Evolutionary conservation across 2,888 invertebrate species (phyloP).

Genomic region (Octodonta nipae): DNA sequence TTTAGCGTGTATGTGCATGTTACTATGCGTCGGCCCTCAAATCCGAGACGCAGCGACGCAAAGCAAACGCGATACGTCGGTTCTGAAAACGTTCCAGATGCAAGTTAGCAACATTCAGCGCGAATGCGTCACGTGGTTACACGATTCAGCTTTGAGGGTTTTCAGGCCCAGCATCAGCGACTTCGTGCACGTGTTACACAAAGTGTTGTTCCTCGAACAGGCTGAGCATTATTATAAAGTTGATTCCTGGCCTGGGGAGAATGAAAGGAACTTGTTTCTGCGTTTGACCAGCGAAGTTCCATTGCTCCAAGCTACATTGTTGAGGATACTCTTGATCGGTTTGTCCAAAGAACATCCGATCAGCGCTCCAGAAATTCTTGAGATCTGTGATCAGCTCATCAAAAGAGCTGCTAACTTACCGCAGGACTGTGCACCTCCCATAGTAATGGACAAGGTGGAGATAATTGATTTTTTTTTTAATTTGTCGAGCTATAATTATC

Average conservation of each 20-base stretch:
- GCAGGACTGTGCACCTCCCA: slow-evolving; percentile 54
- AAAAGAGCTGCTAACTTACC: slow-evolving; percentile 71
- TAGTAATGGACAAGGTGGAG: slow-evolving; percentile 67
- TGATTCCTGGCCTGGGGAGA: slow-evolving; percentile 49
- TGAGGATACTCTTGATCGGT: slow-evolving; percentile 72
- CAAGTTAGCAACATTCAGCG: slow-evolving; percentile 56
- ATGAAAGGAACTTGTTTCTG: slow-evolving; percentile 64
- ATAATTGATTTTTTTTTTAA: slow-evolving; percentile 82
- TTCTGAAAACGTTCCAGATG: slow-evolving; percentile 36
- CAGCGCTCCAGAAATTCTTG: slow-evolving; percentile 68
- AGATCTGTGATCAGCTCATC: slow-evolving; percentile 72
- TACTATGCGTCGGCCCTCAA: slow-evolving; percentile 61
- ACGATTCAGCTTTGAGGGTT: slow-evolving; percentile 61
- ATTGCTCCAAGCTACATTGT: slow-evolving; percentile 69
- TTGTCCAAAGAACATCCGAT: slow-evolving; percentile 61
- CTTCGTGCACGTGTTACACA: slow-evolving; percentile 64
- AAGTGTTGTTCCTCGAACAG: slow-evolving; percentile 63
- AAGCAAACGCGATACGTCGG: slow-evolving; percentile 38
- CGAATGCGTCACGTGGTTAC: slow-evolving; percentile 79
- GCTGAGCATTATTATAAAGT: slow-evolving; percentile 66
- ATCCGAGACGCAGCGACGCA: slow-evolving; percentile 52
- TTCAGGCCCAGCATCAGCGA: slow-evolving; percentile 56
- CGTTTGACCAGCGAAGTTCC: slow-evolving; percentile 80
- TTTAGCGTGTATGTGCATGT: slow-evolving; percentile 70
- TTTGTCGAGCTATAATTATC: slow-evolving; percentile 80